Evolutionary conservation across 2,888 invertebrate genomes (phyloP), one percentile per base, ranked within the genome.

Genomic region (Perizoma flavofasciatum): DNA sequence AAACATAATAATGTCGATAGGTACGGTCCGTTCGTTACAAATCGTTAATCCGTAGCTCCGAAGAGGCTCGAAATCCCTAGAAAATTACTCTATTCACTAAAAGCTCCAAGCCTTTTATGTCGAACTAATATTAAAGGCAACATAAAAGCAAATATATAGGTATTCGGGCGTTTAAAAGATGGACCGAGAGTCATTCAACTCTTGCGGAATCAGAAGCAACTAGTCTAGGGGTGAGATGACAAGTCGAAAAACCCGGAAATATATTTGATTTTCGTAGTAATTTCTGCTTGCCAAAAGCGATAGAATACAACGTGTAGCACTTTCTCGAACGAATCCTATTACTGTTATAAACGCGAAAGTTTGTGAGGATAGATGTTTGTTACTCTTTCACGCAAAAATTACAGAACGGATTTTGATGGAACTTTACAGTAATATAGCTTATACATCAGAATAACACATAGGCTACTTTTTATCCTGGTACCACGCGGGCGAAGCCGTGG

Each of bases 181-280:
- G 63, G 55, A 62, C 65, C 57, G 55, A 57, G 61, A 65, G 59
- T 46, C 65, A 64, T 69, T 61, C 61, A 61, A 66, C 62, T 65
- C 65, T 65, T 59, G 49, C 56, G 58, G 58, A 71, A 71, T 68
- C 59, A 34, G 70, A 68, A 69, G 66, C 66, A 70, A 71, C 66
- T 74, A 67, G 74, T 72, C 47, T 34, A 58, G 55, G 51, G 50
- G 49, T 6, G 47, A 34, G 41, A 37, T 10, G 1, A 43, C 1
- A 49, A 46, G 53, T 45, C 55, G 55, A 52, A 40, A 45, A 48
- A 39, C 7, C 33, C 34, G 41, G 34, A 55, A 46, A 33, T n/a
- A n/a, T n/a, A n/a, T n/a, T n/a, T n/a, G n/a, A n/a, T n/a, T n/a
- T n/a, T n/a, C n/a, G n/a, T n/a, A 45, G 8, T 32, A 22, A 22